These are phyloP conservation scores for Trachelus iudaicus DNA, from an alignment of 2,888 invertebrate species.

Conservation along the genomic window DNA sequence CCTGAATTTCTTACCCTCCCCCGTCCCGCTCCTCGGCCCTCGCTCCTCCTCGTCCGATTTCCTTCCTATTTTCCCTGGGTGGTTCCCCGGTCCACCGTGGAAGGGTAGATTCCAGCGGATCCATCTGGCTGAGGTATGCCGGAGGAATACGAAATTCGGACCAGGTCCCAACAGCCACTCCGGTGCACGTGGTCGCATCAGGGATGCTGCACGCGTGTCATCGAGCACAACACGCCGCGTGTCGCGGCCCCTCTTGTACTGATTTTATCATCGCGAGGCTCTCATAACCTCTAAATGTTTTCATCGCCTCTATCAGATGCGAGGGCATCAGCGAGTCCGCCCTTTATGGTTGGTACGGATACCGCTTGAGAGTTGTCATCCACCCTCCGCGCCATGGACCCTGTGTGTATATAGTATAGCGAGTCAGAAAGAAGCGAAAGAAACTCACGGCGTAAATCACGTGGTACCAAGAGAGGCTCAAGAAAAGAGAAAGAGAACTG, in stretches of 20 bases:
- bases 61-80: background rate
- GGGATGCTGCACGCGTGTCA: conserved; percentile 57
- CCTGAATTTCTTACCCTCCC: background rate
- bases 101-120: background rate
- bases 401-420: background rate
- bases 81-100: background rate
- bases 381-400: background rate
- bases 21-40: background rate
- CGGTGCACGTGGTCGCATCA: conserved; percentile 41
- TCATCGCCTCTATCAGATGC: conserved; percentile 58
- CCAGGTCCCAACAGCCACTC: background rate
- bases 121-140: conserved; percentile 23
- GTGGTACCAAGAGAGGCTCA: conserved; percentile 1
- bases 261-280: conserved; percentile 46
- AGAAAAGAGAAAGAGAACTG: background rate
- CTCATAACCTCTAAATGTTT: conserved; percentile 60
- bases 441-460: conserved; percentile 9
- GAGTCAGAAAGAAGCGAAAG: background rate
- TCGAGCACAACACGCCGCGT: conserved; percentile 51
- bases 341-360: conserved; percentile 2
- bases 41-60: background rate
- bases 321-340: background rate
- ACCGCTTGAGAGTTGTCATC: background rate
- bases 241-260: conserved; percentile 53
- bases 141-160: conserved; percentile 41